Base-by-base conservation (phyloP, 2,888 invertebrate genomes). In the Tetropium fuscum region DNA sequence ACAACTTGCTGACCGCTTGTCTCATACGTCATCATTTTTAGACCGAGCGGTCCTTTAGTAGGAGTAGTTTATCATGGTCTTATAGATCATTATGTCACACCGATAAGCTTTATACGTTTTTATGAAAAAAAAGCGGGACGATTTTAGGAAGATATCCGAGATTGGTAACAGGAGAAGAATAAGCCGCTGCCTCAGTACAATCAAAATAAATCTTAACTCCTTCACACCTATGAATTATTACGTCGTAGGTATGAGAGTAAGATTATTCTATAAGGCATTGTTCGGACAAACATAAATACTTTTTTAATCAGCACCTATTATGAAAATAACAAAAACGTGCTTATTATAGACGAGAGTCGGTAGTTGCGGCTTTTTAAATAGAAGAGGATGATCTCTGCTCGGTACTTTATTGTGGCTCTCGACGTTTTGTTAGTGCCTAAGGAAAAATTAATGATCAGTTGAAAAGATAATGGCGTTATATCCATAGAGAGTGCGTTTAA, bases 271-370 rank as follows among this genome's bases (percentile, higher is more conserved):
- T 44, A 10, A 16, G 25, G 7, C 16, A 15, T 44, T 44, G 27
- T 44, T 44, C 13, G 11, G 16, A 13, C 10, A 15, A 11, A 41
- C 36, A 38, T 48, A 48, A 48, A 48, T 48, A 36, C 15, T 48
- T 15, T 7, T 27, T 18, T 51, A 51, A 51, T 51, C 51, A 51
- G 51, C 51, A 51, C 51, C 51, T 51, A 40, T 51, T 51, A 40
- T 51, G 20, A 15, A 3, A 10, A 16, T 34, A 40, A 22, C 40
- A 51, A 51, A 51, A 20, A 7, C 44, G 1, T 34, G 34, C 34
- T 34, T 34, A 34, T 34, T 34, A 34, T n/a, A n/a, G n/a, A n/a
- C n/a, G n/a, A n/a, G n/a, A n/a, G n/a, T n/a, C n/a, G n/a, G n/a
- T n/a, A n/a, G n/a, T n/a, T n/a, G n/a, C n/a, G n/a, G n/a, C n/a